Evolutionary conservation across 2,113 vertebrate genomes (phyloP), one percentile per base, ranked within the genome.

Genomic region (Madoqua kirkii): DNA sequence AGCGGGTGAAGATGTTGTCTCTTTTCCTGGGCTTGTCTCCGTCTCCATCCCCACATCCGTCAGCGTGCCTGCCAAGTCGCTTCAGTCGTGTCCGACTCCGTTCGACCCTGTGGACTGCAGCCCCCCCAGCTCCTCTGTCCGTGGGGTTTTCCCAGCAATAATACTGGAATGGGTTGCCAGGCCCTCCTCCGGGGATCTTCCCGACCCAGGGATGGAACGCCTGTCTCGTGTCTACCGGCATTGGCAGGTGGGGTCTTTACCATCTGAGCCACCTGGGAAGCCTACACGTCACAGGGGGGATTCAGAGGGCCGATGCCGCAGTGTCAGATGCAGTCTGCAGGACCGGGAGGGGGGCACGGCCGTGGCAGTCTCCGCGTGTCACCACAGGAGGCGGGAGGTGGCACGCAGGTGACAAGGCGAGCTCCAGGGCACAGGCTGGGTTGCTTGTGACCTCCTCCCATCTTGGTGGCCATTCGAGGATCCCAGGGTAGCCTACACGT

Each of bases 1-100:
- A 36, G 85, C 5, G 3, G 40, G 59, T 13, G 9, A 12, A 0
- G 4, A 14, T 15, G 0, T 4, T 0, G 33, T 43, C 52, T 8
- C 13, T 31, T 25, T 62, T 43, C 54, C 54, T 0, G 8, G 78
- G 60, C 55, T 55, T 8, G 7, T 3, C 60, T 59, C n/a, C 1
- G 4, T 3, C 13, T 7, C 21, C 29, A 1, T 6, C 6, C 1
- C 13, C 3, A 6, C 0, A 27, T 2, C 3, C 3, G 0, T 57
- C 48, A 1, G n/a, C 5, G 5, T 74, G 71, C 21, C 36, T 74
- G 71, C 36, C 43, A 3, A 74, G 67, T 74, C 3, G 71, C 36
- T 25, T 74, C 36, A 40, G 71, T 71, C 1, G 10, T 25, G 19
- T 43, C 36, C 11, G 21, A 74, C 71, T 74, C 36, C 40, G 67